Evolutionary conservation across 2,888 invertebrate genomes (phyloP).

Genomic region (Byasa hedistus): DNA sequence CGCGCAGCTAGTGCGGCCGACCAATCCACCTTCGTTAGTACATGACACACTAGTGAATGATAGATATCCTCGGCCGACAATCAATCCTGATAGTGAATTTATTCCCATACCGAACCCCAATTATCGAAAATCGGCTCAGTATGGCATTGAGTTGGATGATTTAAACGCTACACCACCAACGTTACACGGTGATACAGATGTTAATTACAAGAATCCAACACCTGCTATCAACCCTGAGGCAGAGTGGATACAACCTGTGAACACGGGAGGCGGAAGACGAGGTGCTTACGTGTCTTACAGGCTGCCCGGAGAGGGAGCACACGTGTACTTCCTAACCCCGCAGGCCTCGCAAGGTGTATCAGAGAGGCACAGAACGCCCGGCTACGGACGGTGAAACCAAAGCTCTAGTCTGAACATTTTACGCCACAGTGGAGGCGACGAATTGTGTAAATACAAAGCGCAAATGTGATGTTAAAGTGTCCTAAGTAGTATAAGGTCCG

Average conservation of each 20-base stretch:
- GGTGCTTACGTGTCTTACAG: constrained; percentile 85
- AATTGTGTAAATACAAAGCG: constrained; percentile 75
- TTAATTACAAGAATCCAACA: constrained; percentile 80
- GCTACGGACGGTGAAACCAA: constrained; percentile 75
- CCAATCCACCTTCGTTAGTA: constrained; percentile 73
- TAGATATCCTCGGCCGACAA: constrained; percentile 82
- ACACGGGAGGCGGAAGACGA: constrained; percentile 54
- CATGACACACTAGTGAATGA: constrained; percentile 87
- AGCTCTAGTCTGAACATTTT: constrained; percentile 73
- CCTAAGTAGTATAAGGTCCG: constrained; percentile 73
- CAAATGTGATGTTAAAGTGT: constrained; percentile 79
- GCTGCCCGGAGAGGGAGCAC: constrained; percentile 87
- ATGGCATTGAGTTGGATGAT: constrained; percentile 66
- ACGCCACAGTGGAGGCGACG: constrained; percentile 54
- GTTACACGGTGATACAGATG: constrained; percentile 71
- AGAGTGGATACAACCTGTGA: constrained; percentile 79
- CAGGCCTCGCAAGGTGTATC: constrained; percentile 68
- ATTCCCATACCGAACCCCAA: constrained; percentile 73
- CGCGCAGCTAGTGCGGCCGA: constrained; percentile 54
- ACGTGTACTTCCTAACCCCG: constrained; percentile 89
- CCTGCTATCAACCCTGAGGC: constrained; percentile 80
- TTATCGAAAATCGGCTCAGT: constrained; percentile 58
- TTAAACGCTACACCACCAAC: constrained; percentile 59
- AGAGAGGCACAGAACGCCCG: constrained; percentile 63
- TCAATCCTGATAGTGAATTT: constrained; percentile 86